phyloP scores from a whole-genome alignment of 2,888 invertebrate species.

The Nasonia oneida region DNA sequence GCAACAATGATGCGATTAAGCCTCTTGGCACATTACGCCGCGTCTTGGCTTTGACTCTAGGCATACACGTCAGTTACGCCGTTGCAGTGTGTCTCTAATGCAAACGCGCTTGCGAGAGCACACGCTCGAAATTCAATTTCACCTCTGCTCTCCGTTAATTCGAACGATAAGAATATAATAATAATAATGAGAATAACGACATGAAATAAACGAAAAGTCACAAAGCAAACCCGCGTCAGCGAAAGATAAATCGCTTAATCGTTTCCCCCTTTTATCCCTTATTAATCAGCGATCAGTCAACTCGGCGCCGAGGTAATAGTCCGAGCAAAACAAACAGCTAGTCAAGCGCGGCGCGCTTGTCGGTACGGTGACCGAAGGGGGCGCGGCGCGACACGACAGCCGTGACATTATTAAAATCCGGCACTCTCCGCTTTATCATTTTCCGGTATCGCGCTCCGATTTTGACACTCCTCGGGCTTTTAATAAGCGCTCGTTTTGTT shows the following conservation, averaged over 20 bases:
- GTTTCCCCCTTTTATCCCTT: constrained; percentile 26
- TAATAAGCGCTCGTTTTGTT: constrained; percentile 55
- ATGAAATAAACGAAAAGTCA: neutral
- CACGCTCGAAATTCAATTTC: constrained; percentile 42
- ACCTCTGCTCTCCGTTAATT: neutral
- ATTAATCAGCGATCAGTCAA: constrained; percentile 61
- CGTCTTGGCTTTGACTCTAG: constrained; percentile 70
- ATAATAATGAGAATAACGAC: neutral
- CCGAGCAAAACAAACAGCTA: constrained; percentile 55
- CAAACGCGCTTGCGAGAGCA: constrained; percentile 3
- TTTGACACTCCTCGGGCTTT: constrained; percentile 34
- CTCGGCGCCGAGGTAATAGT: constrained; percentile 53
- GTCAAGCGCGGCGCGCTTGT: constrained; percentile 20
- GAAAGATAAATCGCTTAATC: constrained; percentile 57
- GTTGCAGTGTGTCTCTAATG: constrained; percentile 24
- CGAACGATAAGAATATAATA: neutral
- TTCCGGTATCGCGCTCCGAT: constrained; percentile 58
- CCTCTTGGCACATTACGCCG: constrained; percentile 74
- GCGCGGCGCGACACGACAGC: constrained; percentile 62
- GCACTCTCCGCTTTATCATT: constrained; percentile 64
- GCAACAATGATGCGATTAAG: constrained; percentile 77
- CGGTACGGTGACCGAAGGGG: constrained; percentile 31
- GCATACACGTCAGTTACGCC: neutral
- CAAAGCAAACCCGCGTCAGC: neutral
- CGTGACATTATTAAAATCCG: constrained; percentile 67